A percentile compares a stretch with the other conserved stretches of the same genome.
These are phyloP conservation scores for Morphnarchus princeps DNA, from an alignment of 2,113 vertebrate genomes.

Conservation along the genomic window DNA sequence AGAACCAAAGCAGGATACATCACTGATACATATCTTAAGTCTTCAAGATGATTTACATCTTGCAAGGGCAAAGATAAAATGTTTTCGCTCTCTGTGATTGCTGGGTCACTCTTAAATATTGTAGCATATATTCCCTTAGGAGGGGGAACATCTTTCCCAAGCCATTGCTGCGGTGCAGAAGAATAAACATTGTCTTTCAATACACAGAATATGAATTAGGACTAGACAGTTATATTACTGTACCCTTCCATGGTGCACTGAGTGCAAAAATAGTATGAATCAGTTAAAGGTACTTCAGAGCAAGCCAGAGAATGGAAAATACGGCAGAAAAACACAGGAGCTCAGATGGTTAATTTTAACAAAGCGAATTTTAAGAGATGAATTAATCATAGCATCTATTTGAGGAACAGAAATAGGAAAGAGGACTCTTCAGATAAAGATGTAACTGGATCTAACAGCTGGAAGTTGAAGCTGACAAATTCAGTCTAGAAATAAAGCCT, in stretches of 20 bases:
- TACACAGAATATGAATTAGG: background rate
- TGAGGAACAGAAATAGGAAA: constrained; percentile 38
- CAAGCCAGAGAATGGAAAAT: background rate
- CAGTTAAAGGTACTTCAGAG: background rate
- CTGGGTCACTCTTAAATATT: background rate
- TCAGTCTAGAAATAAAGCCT: constrained; percentile 39
- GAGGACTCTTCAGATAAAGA: constrained; percentile 38
- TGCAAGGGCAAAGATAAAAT: background rate
- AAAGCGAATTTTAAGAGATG: background rate
- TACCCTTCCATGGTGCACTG: background rate
- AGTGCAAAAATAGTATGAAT: background rate
- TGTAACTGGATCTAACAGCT: constrained; percentile 46
- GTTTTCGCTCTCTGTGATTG: background rate
- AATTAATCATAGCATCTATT: constrained; percentile 42
- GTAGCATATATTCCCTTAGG: background rate
- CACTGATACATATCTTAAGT: background rate
- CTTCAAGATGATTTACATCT: background rate
- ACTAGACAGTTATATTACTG: background rate
- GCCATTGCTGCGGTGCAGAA: background rate
- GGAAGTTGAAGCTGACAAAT: constrained; percentile 42
- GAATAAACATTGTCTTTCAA: background rate
- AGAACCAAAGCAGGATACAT: background rate
- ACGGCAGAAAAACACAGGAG: background rate
- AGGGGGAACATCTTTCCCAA: background rate
- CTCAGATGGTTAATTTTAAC: background rate